These are phyloP conservation scores for Eurypyga helias DNA, from an alignment of 2,113 vertebrate genomes.

Conservation along the genomic window DNA sequence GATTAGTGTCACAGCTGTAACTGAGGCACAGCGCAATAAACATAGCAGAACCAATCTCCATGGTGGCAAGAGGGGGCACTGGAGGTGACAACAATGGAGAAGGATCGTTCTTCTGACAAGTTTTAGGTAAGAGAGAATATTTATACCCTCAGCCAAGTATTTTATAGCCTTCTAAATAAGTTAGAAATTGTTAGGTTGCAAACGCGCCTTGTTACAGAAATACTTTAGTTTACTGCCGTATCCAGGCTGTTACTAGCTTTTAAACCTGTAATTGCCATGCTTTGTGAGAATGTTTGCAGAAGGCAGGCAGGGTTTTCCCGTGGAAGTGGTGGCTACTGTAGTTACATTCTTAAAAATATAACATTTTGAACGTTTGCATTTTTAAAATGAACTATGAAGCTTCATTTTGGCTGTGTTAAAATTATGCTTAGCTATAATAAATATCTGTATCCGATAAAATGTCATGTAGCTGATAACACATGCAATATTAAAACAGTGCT, in stretches of 20 bases:
- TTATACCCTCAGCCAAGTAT: constrained; percentile 24
- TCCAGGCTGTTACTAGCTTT: constrained; percentile 59
- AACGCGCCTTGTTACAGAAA: constrained; percentile 17
- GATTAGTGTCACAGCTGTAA: constrained; percentile 76
- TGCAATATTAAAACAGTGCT: constrained; percentile 72
- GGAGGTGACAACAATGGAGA: constrained; percentile 75
- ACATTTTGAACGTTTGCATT: constrained; percentile 23
- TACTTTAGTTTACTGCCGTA: constrained; percentile 24
- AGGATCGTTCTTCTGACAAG: constrained; percentile 74
- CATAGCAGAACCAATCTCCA: constrained; percentile 74
- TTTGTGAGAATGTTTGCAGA: constrained; percentile 66
- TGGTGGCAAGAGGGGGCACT: constrained; percentile 71
- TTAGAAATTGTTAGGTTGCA: constrained; percentile 37
- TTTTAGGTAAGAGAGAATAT: constrained; percentile 79
- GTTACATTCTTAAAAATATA: constrained; percentile 12
- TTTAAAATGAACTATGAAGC: neutral
- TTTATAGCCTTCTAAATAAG: constrained; percentile 59
- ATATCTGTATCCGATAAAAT: neutral
- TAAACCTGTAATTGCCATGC: constrained; percentile 60
- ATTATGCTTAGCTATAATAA: constrained; percentile 40
- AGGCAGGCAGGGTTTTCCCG: neutral
- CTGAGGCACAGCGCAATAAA: constrained; percentile 73
- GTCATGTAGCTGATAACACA: constrained; percentile 36
- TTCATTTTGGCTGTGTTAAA: neutral
- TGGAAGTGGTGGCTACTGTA: constrained; percentile 35